Evolutionary conservation across 2,113 vertebrate genomes (phyloP).

Genomic region (Monopterus albus): DNA sequence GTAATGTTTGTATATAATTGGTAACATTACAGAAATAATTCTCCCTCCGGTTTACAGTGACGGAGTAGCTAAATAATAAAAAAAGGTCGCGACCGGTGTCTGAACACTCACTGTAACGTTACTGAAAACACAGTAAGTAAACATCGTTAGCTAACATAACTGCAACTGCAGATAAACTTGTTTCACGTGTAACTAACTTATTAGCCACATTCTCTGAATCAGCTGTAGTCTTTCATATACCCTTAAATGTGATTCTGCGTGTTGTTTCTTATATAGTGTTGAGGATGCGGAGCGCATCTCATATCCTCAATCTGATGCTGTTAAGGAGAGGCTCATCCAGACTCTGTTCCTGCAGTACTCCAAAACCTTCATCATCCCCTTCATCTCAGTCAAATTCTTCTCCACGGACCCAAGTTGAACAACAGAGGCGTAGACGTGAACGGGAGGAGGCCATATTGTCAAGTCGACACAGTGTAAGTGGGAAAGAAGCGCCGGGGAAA

Average conservation of each 20-base stretch:
- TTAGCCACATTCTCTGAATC: no score
- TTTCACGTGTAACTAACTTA: not conserved
- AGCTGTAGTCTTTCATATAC: not conserved
- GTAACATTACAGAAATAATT: not conserved
- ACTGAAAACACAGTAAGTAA: slow-evolving; percentile 37
- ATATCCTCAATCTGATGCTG: slow-evolving; percentile 36
- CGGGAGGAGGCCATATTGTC: slow-evolving; percentile 73
- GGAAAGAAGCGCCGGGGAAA: not conserved
- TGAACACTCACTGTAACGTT: slow-evolving; percentile 17
- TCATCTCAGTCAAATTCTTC: slow-evolving; percentile 28
- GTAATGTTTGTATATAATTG: not conserved
- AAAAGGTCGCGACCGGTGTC: slow-evolving; percentile 53
- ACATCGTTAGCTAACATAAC: not conserved
- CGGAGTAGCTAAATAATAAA: slow-evolving; percentile 8
- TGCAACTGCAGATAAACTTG: not conserved
- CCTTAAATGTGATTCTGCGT: no score
- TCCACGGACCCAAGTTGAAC: slow-evolving; percentile 65
- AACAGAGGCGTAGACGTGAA: slow-evolving; percentile 70
- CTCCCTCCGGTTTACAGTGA: not conserved
- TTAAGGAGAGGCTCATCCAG: slow-evolving; percentile 18
- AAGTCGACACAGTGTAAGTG: slow-evolving; percentile 50
- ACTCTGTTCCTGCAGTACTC: slow-evolving; percentile 46
- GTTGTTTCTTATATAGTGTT: not conserved
- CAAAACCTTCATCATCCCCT: slow-evolving; percentile 16
- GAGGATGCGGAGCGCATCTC: slow-evolving; percentile 73